Conservation (phyloP, 2,797 vertebrate genomes). For the Garrulus glandarius region DNA sequence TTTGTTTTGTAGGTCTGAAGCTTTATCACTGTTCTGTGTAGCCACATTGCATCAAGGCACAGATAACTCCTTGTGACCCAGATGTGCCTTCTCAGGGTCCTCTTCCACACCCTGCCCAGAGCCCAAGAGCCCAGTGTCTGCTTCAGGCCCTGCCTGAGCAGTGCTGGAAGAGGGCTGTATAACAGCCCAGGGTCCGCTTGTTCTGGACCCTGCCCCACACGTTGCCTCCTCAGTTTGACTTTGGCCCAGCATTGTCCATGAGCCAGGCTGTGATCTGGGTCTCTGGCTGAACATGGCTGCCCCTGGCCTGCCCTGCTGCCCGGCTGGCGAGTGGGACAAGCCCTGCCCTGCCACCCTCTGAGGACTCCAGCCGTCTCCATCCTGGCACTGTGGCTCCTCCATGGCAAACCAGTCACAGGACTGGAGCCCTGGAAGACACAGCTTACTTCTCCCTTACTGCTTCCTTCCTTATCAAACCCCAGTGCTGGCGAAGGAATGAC, state of each 20-base stretch:
- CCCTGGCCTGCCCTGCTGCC: neutral
- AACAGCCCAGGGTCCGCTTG: fast-evolving
- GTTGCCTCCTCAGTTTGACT: neutral
- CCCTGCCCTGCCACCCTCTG: neutral
- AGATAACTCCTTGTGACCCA: fast-evolving
- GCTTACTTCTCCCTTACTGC: neutral
- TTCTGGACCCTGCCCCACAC: neutral
- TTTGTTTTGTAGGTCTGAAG: neutral
- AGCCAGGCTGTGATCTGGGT: neutral
- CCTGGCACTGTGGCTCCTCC: neutral
- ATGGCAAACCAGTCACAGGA: neutral
- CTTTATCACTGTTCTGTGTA: neutral
- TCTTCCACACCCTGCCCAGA: neutral
- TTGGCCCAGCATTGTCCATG: neutral
- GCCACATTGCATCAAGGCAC: neutral
- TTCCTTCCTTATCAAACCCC: neutral
- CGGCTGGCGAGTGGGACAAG: neutral
- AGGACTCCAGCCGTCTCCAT: no score
- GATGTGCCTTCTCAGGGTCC: neutral
- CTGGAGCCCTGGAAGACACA: neutral
- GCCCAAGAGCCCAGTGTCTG: neutral
- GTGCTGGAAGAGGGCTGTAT: neutral
- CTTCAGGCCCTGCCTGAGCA: neutral
- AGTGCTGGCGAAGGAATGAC: neutral
- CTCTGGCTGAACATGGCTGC: neutral